Evolutionary conservation across 2,797 vertebrate genomes (phyloP).

Genomic region (Chiroxiphia lanceolata): DNA sequence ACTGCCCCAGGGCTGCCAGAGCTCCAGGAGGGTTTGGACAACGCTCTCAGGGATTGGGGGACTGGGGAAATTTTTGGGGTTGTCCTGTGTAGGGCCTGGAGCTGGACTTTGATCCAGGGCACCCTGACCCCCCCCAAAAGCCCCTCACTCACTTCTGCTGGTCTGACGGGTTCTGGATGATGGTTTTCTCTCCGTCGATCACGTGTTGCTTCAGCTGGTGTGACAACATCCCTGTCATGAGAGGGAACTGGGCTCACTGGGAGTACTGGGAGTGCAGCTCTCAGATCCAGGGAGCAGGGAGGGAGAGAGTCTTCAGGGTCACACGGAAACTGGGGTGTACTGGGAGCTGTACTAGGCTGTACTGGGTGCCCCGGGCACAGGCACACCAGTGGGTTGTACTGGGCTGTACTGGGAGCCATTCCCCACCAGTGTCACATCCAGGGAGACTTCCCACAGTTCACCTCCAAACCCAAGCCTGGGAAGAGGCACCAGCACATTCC

Average conservation of each 20-base stretch:
- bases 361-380: neutral
- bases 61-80: neutral
- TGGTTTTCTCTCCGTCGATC: conserved; percentile 97
- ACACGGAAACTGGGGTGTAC: neutral
- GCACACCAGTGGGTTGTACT: too few species aligned
- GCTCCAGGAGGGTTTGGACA: neutral
- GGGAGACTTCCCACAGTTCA: neutral
- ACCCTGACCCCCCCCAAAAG: neutral
- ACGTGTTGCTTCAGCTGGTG: conserved; percentile 97
- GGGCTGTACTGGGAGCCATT: neutral
- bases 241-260: neutral
- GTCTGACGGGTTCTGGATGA: conserved; percentile 96
- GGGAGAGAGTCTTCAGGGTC: neutral
- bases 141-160: conserved; percentile 87
- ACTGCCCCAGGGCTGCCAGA: neutral
- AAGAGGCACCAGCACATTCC: neutral
- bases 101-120: neutral
- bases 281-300: neutral
- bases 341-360: neutral
- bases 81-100: neutral
- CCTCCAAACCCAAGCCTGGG: neutral
- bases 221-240: conserved; percentile 88
- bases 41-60: neutral
- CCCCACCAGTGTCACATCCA: neutral
- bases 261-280: neutral